phyloP scores from a whole-genome alignment of 2,113 vertebrate genomes.

The Stictonetta naevosa region DNA sequence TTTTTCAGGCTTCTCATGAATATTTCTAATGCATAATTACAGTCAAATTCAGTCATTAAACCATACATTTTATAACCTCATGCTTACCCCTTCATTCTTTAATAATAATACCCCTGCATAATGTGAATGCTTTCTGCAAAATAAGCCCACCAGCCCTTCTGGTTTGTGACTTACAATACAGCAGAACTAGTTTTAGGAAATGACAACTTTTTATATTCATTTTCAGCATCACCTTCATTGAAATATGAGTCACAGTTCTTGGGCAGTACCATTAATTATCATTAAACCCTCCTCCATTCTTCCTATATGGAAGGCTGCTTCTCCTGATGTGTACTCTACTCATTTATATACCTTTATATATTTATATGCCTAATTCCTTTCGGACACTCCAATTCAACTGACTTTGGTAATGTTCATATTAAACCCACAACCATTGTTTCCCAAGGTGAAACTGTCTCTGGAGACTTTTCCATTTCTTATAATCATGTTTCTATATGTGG shows the following conservation, averaged over 20 bases:
- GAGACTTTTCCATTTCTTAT: neutral
- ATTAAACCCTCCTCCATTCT: neutral
- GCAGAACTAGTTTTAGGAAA: neutral
- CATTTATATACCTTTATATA: neutral
- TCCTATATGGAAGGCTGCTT: neutral
- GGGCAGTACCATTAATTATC: neutral
- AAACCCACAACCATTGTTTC: neutral
- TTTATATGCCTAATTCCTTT: neutral
- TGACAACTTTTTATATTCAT: neutral
- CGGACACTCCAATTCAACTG: neutral
- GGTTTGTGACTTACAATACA: neutral
- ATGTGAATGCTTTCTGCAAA: neutral
- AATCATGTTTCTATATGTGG: neutral
- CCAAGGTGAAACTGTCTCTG: neutral
- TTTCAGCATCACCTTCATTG: neutral
- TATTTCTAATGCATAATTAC: slow-evolving; percentile 22
- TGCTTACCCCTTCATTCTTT: neutral
- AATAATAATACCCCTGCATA: slow-evolving; percentile 14
- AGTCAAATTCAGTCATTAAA: slow-evolving; percentile 28
- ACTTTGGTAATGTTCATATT: neutral
- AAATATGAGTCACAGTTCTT: neutral
- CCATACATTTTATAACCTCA: slow-evolving; percentile 41
- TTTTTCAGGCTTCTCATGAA: slow-evolving; percentile 27
- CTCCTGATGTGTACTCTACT: neutral
- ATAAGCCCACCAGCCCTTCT: neutral